Conservation (phyloP, 2,113 vertebrate species). For the Xiphophorus couchianus region DNA sequence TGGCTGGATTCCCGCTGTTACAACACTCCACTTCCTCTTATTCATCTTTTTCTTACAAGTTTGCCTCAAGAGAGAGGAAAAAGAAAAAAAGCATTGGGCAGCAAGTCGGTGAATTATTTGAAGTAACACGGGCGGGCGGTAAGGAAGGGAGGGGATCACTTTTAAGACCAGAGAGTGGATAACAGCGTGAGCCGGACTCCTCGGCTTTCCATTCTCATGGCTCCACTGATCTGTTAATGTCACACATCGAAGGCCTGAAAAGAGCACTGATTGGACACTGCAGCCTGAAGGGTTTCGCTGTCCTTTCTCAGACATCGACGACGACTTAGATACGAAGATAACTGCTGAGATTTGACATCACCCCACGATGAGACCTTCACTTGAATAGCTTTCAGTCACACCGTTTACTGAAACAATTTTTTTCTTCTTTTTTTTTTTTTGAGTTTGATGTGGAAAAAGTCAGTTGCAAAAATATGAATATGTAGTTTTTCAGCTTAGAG, state of each 20-base stretch:
- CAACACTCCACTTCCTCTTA: constrained; percentile 38
- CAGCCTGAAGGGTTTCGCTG: constrained; percentile 35
- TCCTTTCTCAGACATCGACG: constrained; percentile 31
- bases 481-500: constrained; percentile 7
- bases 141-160: constrained; percentile 2
- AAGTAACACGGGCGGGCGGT: not conserved
- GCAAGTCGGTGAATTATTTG: constrained; percentile 33
- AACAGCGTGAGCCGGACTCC: constrained; percentile 40
- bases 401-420: constrained; percentile 6
- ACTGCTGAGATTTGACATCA: constrained; percentile 30
- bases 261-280: constrained; percentile 56
- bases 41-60: constrained; percentile 29
- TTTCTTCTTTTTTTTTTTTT: not conserved
- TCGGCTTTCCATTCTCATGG: constrained; percentile 42
- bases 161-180: constrained; percentile 38
- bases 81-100: not conserved
- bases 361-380: constrained; percentile 27
- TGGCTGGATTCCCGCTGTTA: constrained; percentile 36
- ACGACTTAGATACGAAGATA: constrained; percentile 37
- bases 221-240: constrained; percentile 62
- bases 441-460: not conserved
- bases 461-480: constrained; percentile 1
- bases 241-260: constrained; percentile 46
- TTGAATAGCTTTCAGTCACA: constrained; percentile 24
- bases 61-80: constrained; percentile 7